A percentile compares a stretch with the other conserved stretches of the same genome.
phyloP scores from a whole-genome alignment of 2,113 vertebrate genomes.

The Platycercus adscitus region DNA sequence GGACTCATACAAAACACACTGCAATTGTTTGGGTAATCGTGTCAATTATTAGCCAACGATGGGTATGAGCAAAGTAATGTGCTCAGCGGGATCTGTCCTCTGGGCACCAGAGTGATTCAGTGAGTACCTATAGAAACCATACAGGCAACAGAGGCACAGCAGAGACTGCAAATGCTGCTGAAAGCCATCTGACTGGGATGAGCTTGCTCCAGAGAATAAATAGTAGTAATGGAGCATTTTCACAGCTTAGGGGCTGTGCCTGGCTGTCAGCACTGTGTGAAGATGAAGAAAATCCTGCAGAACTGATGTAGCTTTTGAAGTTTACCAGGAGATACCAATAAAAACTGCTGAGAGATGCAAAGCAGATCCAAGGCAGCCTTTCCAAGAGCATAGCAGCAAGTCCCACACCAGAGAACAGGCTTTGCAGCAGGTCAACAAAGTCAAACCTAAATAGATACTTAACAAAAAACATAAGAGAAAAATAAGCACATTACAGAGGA shows the following conservation, averaged over 20 bases:
- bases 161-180: background rate
- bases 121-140: background rate
- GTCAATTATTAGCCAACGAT: background rate
- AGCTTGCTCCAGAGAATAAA: background rate
- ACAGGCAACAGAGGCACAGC: background rate
- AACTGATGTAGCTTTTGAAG: background rate
- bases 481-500: background rate
- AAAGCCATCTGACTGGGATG: background rate
- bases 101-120: accelerated
- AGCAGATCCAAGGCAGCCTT: background rate
- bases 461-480: background rate
- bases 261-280: background rate
- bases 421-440: background rate
- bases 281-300: background rate
- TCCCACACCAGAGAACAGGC: background rate
- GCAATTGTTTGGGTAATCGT: background rate
- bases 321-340: background rate
- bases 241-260: background rate
- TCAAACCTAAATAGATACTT: background rate
- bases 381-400: background rate
- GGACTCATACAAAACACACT: background rate
- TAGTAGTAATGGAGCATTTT: background rate
- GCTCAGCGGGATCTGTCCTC: background rate
- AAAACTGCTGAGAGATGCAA: background rate
- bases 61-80: background rate